phyloP scores from a whole-genome alignment of 2,797 vertebrate genomes.

The Enteromius mattozi region DNA sequence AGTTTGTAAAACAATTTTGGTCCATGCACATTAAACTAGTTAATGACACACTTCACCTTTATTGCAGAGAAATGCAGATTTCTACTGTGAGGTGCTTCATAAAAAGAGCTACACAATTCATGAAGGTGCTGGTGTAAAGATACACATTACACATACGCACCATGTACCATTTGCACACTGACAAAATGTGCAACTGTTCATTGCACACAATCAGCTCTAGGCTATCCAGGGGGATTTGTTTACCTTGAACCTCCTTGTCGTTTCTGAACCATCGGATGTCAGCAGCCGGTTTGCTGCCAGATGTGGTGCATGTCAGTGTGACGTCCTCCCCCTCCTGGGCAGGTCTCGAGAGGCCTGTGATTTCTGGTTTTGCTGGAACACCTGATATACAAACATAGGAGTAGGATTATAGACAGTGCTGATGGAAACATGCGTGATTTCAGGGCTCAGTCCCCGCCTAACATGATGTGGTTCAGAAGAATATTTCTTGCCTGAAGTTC shows the following conservation, averaged over 20 bases:
- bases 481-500: neutral
- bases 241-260: conserved; percentile 97
- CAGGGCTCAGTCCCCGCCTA: neutral
- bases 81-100: neutral
- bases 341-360: conserved; percentile 93
- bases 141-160: neutral
- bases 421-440: neutral
- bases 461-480: neutral
- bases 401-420: conserved; percentile 14
- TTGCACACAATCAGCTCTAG: neutral
- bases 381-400: conserved; percentile 74
- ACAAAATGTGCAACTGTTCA: conserved; percentile 15
- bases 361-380: conserved; percentile 92
- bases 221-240: conserved; percentile 30
- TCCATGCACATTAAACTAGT: neutral
- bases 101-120: conserved; percentile 10
- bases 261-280: conserved; percentile 96
- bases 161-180: neutral
- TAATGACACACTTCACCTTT: neutral
- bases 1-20: neutral
- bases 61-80: neutral
- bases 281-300: conserved; percentile 95
- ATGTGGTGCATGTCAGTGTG: conserved; percentile 92
- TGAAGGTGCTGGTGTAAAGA: neutral
- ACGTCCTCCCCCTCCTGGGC: conserved; percentile 92